Conservation (phyloP, 2,113 vertebrate species). For the Zeus faber region DNA sequence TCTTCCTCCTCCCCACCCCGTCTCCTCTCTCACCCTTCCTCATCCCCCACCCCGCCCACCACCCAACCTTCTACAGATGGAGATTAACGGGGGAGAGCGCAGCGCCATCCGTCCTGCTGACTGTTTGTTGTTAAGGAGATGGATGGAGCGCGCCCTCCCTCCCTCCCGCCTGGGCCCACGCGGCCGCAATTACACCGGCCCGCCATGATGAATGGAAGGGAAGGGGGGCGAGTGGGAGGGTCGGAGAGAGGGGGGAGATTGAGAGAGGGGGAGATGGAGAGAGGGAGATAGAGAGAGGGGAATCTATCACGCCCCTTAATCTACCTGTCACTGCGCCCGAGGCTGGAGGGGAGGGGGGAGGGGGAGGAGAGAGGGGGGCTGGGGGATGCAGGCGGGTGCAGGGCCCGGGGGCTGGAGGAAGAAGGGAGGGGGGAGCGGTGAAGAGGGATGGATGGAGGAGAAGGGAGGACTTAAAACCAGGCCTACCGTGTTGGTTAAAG, state of each 20-base stretch:
- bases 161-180: slow-evolving; percentile 74
- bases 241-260: slow-evolving; percentile 48
- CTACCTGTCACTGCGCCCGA: slow-evolving; percentile 78
- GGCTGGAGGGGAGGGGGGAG: slow-evolving; percentile 35
- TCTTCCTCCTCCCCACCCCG: slow-evolving; percentile 13
- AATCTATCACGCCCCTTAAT: slow-evolving; percentile 78
- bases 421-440: background rate
- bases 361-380: background rate
- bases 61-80: slow-evolving; percentile 70
- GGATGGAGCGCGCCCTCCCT: slow-evolving; percentile 78
- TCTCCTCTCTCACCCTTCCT: background rate
- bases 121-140: slow-evolving; percentile 86
- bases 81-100: slow-evolving; percentile 76
- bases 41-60: background rate
- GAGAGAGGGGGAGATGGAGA: slow-evolving; percentile 31
- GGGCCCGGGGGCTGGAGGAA: background rate
- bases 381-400: background rate
- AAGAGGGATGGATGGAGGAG: background rate
- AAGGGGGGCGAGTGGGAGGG: slow-evolving; percentile 36
- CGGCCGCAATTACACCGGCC: slow-evolving; percentile 79
- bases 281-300: slow-evolving; percentile 61
- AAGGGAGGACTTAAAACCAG: no score
- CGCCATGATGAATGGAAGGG: slow-evolving; percentile 78
- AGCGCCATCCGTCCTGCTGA: slow-evolving; percentile 79
- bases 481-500: slow-evolving; percentile 41